Base-by-base conservation (phyloP, 2,797 vertebrate species). In the Lithobates pipiens region DNA sequence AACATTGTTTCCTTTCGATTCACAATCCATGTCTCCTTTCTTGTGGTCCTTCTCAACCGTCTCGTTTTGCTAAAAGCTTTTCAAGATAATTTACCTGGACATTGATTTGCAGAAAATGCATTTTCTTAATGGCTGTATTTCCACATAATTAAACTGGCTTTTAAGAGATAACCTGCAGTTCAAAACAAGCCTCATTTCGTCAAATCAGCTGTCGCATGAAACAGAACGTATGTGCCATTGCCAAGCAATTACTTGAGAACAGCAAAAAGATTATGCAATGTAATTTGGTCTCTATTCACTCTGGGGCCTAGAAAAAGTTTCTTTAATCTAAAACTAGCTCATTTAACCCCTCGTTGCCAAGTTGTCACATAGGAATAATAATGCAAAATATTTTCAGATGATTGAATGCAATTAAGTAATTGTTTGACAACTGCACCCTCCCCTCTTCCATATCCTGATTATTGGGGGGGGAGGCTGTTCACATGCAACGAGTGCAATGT, bases 131-230 rank as follows among this genome's bases (percentile, higher is more conserved):
- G 80, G 83, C 80, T 77, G 88, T 76, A 74, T 84, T 82, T 80
- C 88, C 89, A 89, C 88, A 89, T 89, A 88, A 89, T 87, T 87
- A 85, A 88, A 90, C 84, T 83, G 88, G 83, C 85, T 77, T 84
- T 77, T 63, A 84, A 67, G 34, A 74, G 69, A 44, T 74, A 42
- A 34, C 29, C 46, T 68, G 67, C 67, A 72, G 32, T 74, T 32
- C 36, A 85, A 65, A 85, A 84, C 34, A 82, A 68, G 36, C 15
- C 67, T 63, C 70, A 79, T 85, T 84, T 79, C 46, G 27, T 74
- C 18, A 46, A 67, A 61, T 44, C 57, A 34, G 79, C 44, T 18
- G 25, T 54, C 57, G 36, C 42, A 61, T 23, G 6, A 69, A 69
- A 18, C 16, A 63, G n/a, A 32, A 71, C 50, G 54, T 7, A 16